A percentile compares a stretch with the other conserved stretches of the same genome.
Evolutionary conservation across 2,888 invertebrate species (phyloP).

Genomic region (Gibbula magus): DNA sequence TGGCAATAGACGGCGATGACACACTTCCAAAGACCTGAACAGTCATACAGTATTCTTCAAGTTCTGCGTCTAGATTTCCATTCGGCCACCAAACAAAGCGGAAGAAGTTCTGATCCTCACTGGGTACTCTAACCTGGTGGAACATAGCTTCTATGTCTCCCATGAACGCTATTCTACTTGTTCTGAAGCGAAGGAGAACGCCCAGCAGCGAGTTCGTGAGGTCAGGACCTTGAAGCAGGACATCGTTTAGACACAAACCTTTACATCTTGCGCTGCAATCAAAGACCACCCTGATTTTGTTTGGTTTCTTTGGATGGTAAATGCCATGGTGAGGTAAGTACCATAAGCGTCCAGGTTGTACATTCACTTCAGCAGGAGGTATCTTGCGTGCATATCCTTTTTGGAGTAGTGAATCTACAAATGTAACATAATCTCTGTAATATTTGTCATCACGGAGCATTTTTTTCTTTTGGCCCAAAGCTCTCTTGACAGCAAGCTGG

Average conservation of each 20-base stretch:
- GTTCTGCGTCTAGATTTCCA: not conserved
- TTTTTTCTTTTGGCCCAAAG: not conserved
- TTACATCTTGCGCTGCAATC: not conserved
- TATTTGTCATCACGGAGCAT: constrained; percentile 1
- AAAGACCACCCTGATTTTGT: no score
- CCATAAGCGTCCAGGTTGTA: not conserved
- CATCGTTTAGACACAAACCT: not conserved
- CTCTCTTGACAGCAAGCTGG: not conserved
- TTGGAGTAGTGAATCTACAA: constrained; percentile 10
- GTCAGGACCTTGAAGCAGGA: not conserved
- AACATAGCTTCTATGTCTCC: constrained; percentile 7
- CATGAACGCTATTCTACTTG: not conserved
- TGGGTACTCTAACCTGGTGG: not conserved
- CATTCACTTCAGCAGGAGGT: not conserved
- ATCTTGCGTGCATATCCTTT: no score
- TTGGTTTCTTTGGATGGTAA: no score
- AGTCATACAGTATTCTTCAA: constrained; percentile 9
- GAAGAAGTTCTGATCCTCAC: not conserved
- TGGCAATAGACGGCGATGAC: not conserved
- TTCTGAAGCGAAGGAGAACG: not conserved
- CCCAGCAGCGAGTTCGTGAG: not conserved
- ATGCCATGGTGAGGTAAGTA: no score
- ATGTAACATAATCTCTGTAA: constrained; percentile 14
- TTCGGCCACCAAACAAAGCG: constrained; percentile 8
- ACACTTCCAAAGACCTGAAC: not conserved